Conservation (phyloP, 2,113 vertebrate species). For the Phocoena phocoena region DNA sequence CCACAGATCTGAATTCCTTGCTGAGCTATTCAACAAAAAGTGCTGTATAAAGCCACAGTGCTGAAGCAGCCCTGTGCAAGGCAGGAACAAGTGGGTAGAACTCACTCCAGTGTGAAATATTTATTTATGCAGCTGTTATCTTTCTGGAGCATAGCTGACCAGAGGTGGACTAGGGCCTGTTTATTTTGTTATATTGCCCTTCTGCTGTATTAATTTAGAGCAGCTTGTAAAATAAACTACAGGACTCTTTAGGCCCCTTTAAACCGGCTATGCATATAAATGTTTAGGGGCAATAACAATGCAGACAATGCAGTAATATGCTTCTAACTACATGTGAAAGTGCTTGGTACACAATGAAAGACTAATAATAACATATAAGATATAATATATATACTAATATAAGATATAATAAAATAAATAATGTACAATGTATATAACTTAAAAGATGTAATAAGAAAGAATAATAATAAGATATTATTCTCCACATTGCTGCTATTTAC, state of each 20-base stretch:
- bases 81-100: background rate
- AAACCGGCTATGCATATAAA: background rate
- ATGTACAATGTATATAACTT: background rate
- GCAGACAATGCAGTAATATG: background rate
- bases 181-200: constrained; percentile 34
- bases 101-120: rapidly evolving
- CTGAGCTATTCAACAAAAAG: background rate
- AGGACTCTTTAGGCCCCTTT: constrained; percentile 11
- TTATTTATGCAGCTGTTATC: background rate
- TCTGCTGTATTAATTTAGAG: constrained; percentile 26
- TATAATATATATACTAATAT: background rate
- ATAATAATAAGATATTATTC: background rate
- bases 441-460: background rate
- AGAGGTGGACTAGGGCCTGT: background rate
- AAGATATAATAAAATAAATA: background rate
- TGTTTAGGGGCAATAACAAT: background rate
- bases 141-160: background rate
- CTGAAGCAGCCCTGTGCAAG: background rate
- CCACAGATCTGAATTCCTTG: background rate
- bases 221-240: constrained; percentile 13
- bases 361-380: constrained; percentile 12
- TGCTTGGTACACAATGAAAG: background rate
- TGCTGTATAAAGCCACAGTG: background rate
- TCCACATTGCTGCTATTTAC: background rate
- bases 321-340: background rate